These are phyloP conservation scores for Phenacoccus solenopsis DNA, from an alignment of 1,140 invertebrate genomes.

Conservation along the genomic window DNA sequence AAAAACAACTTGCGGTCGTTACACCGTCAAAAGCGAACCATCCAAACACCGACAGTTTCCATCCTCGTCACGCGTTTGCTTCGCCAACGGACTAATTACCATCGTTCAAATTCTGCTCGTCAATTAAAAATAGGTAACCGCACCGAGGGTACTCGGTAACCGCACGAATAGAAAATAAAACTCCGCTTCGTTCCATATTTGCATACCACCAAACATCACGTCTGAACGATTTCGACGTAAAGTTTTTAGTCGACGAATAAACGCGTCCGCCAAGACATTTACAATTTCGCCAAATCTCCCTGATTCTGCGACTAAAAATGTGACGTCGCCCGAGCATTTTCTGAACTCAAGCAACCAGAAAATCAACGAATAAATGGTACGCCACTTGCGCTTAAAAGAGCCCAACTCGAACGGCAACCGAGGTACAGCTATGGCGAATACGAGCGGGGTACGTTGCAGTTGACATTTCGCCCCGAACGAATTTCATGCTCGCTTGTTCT, in stretches of 20 bases:
- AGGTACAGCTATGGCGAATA: neutral
- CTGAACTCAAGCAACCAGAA: conserved; percentile 14
- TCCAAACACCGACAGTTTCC: no score
- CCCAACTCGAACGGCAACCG: neutral
- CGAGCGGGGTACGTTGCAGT: neutral
- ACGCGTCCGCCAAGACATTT: neutral
- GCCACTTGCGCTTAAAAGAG: conserved; percentile 6
- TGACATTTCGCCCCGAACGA: neutral
- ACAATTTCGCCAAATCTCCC: neutral
- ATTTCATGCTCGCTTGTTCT: neutral
- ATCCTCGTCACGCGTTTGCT: no score
- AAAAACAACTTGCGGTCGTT: no score
- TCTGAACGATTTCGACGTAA: neutral
- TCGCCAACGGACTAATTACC: no score
- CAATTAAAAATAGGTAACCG: no score
- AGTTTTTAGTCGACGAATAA: neutral
- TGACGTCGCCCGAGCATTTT: conserved; percentile 5
- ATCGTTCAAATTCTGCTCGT: no score
- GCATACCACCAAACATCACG: neutral
- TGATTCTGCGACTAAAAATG: conserved; percentile 9
- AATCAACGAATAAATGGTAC: conserved; percentile 8
- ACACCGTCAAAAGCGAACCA: no score
- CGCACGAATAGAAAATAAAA: no score
- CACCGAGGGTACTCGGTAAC: no score
- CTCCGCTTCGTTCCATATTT: no score